Base-by-base conservation (phyloP, 1,140 invertebrate species). In the Drosophila rufa region DNA sequence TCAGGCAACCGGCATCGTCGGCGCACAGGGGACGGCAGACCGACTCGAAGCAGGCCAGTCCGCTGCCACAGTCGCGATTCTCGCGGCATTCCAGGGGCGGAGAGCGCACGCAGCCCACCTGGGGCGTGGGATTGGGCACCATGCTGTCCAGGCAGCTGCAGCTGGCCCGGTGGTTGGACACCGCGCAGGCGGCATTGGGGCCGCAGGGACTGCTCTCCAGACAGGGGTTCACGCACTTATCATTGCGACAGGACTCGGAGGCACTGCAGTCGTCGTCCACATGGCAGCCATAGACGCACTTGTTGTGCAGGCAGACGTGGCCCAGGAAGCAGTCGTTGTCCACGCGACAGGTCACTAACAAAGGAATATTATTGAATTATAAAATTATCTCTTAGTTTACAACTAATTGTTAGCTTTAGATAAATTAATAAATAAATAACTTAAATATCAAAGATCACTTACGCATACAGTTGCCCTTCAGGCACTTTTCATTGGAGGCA, bases 271-370 rank as follows among this genome's bases (percentile, higher is more conserved):
- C 97, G 78, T 97, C 96, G 83, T 98, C 97, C 12, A 95, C 95
- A 70, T 96, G 95, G 85, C 98, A 98, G 11, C 97, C 98, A 80
- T 96, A 96, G 51, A 96, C 94, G 82, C 97, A 98, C 93, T 96
- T 96, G 80, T 97, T 97, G 75, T 95, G 95, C 30, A 97, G 93
- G 87, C 97, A 98, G 74, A 98, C 97, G 82, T 98, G 97, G 12
- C 97, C 97, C 12, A 98, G 93, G 94, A 98, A 98, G 87, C 97
- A 98, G 82, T 98, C 97, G 77, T 98, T 97, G 89, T 98, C 97
- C 1, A 97, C 95, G 56, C 97, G 95, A 82, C 98, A 98, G 3
- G 97, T 98, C 30, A 98, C 95, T 25, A 25, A 0, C 0, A 4
- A 25, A 3, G 22, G 3, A 25, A 3, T 25, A 25, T 25, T 25